Base-by-base conservation (phyloP, 2,888 invertebrate species). In the Zaprionus bogoriensis region DNA sequence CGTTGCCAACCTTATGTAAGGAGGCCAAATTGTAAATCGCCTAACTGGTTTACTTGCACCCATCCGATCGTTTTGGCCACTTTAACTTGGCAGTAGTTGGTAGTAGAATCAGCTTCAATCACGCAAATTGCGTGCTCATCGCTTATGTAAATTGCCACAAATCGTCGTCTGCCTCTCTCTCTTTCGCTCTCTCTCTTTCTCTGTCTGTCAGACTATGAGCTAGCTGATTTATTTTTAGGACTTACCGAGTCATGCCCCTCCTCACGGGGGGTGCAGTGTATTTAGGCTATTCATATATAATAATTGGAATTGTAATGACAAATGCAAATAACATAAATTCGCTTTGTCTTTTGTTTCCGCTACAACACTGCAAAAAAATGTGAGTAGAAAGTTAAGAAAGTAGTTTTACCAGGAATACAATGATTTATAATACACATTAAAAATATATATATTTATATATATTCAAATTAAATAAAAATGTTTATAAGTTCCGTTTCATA, bases 251-350 rank as follows among this genome's bases (percentile, higher is more conserved):
- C 64, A 51, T 25, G 12, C 28, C 30, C 19, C 6, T 22, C 36
- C 14, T 36, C 12, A 38, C n/a, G 20, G 14, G 17, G 36, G 12
- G 17, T 36, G 36, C 17, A 25, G 41, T 14, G 30, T 41, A 54
- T 25, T 46, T 17, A 17, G 36, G 36, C 45, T 59, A 32, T 32
- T 47, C 45, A 27, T 45, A 41, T 44, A 64, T 63, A 28, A 52
- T 63, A 48, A 54, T 48, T 53, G 32, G 30, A 52, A 87, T 87
- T 87, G 78, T 81, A 78, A 85, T 67, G 82, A 85, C 76, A 87
- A 82, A 82, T 85, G 63, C 53, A 55, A 55, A 63, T 30, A 22
- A 47, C 36, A 44, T 41, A 32, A 70, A 63, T 57, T 19, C 10
- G 30, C 50, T 61, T 48, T 52, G 58, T 69, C 48, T 55, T 52